Conservation (phyloP, 1,140 invertebrate species). For the Heliconius melpomene region DNA sequence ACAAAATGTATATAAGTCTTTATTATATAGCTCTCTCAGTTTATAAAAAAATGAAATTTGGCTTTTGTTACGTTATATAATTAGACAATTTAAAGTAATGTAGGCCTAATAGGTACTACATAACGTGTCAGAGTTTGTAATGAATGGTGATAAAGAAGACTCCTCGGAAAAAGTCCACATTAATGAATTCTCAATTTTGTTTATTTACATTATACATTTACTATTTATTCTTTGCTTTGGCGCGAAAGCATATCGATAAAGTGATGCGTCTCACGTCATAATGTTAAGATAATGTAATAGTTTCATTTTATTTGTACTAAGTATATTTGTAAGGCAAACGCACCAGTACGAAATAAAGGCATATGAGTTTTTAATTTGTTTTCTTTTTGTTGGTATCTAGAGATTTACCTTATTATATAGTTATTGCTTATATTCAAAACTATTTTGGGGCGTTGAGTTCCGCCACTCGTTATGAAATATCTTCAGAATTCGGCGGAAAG, state of each 20-base stretch:
- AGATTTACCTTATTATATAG: too few species aligned
- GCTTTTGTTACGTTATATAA: constrained; percentile 11
- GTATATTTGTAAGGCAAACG: constrained; percentile 76
- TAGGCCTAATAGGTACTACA: background rate
- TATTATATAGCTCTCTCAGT: constrained; percentile 13
- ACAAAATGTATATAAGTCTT: constrained; percentile 17
- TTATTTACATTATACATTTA: constrained; percentile 46
- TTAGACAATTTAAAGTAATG: background rate
- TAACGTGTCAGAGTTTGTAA: background rate
- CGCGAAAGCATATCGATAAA: constrained; percentile 72
- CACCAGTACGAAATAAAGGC: constrained; percentile 80
- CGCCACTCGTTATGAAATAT: too few species aligned
- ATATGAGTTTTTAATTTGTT: constrained; percentile 70
- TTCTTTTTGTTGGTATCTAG: constrained; percentile 24
- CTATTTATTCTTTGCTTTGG: constrained; percentile 62
- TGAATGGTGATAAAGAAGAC: constrained; percentile 10
- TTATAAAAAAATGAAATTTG: background rate
- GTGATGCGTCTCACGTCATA: constrained; percentile 63
- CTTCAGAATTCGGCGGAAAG: too few species aligned
- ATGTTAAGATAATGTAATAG: constrained; percentile 57
- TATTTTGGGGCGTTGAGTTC: too few species aligned
- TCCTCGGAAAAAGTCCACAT: constrained; percentile 40
- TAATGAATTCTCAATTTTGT: constrained; percentile 45
- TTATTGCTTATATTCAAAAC: too few species aligned
- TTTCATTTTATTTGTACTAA: constrained; percentile 76